These are phyloP conservation scores for Pagetopsis macropterus DNA, from an alignment of 2,797 vertebrate species.

Conservation along the genomic window DNA sequence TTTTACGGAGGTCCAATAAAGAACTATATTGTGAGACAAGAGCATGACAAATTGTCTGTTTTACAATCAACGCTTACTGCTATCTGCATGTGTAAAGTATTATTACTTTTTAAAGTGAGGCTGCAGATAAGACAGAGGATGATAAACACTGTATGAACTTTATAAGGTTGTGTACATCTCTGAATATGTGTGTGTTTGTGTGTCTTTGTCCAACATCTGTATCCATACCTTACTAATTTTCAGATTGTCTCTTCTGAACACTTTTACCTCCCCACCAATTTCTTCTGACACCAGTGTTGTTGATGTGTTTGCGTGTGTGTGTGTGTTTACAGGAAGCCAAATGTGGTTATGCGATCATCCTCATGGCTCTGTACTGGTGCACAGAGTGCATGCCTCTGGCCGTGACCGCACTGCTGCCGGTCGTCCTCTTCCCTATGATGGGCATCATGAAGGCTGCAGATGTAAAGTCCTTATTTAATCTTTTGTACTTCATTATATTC, in stretches of 20 bases:
- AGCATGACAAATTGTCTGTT: slow-evolving; percentile 39
- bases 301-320: slow-evolving; percentile 15
- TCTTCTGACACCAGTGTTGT: background rate
- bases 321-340: slow-evolving; percentile 83
- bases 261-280: background rate
- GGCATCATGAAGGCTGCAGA: slow-evolving; percentile 86
- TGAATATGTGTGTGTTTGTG: slow-evolving; percentile 14
- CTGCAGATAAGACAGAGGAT: slow-evolving; percentile 32
- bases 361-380: slow-evolving; percentile 96
- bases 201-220: background rate
- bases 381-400: slow-evolving; percentile 93
- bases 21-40: slow-evolving; percentile 40
- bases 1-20: slow-evolving; percentile 55
- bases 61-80: slow-evolving; percentile 58
- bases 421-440: slow-evolving; percentile 94
- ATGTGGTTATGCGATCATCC: slow-evolving; percentile 89
- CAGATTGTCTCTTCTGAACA: background rate
- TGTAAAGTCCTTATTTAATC: slow-evolving; percentile 59
- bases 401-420: slow-evolving; percentile 89
- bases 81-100: slow-evolving; percentile 50
- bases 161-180: background rate
- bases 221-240: background rate
- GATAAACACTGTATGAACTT: background rate
- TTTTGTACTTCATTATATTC: background rate
- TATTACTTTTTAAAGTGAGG: slow-evolving; percentile 45